Evolutionary conservation across 1,140 invertebrate genomes (phyloP).

Genomic region (Zaprionus camerounensis): DNA sequence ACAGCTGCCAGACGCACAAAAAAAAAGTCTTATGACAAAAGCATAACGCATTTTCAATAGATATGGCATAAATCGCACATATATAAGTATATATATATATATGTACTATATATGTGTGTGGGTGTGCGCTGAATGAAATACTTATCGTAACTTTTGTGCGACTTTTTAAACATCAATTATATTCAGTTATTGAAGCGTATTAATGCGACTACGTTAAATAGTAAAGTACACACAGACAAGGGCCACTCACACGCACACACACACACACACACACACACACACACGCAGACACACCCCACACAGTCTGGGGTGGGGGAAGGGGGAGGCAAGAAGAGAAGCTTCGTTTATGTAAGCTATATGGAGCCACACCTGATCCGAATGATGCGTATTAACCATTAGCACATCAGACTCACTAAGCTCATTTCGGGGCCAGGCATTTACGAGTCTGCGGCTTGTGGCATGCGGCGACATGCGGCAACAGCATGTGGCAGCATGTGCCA

Average conservation of each 20-base stretch:
- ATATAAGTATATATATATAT: slow-evolving; percentile 1
- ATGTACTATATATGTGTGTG: slow-evolving; percentile 16
- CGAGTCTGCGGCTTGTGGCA: slow-evolving; percentile 30
- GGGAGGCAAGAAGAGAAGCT: background rate
- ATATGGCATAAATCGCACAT: slow-evolving; percentile 24
- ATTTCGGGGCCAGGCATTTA: slow-evolving; percentile 34
- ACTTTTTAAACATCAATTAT: slow-evolving; percentile 78
- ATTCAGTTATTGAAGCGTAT: slow-evolving; percentile 71
- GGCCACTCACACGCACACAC: slow-evolving; percentile 11
- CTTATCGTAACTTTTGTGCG: slow-evolving; percentile 73
- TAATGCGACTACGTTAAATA: slow-evolving; percentile 61
- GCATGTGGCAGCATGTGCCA: slow-evolving; percentile 4
- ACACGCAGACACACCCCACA: too few relatives aligned
- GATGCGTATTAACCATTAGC: slow-evolving; percentile 44
- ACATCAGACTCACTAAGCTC: slow-evolving; percentile 33
- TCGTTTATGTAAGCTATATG: slow-evolving; percentile 7
- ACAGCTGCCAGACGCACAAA: slow-evolving; percentile 70
- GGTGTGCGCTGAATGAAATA: slow-evolving; percentile 39
- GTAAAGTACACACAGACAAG: slow-evolving; percentile 10
- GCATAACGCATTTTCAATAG: slow-evolving; percentile 56
- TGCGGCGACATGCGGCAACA: slow-evolving; percentile 25
- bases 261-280: background rate
- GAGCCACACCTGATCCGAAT: slow-evolving; percentile 39
- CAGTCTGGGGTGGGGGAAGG: too few relatives aligned
- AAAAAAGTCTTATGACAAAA: slow-evolving; percentile 57